A percentile compares a stretch with the other conserved stretches of the same genome.
Conservation (phyloP, 2,888 invertebrate species). For the Cerceris rybyensis region DNA sequence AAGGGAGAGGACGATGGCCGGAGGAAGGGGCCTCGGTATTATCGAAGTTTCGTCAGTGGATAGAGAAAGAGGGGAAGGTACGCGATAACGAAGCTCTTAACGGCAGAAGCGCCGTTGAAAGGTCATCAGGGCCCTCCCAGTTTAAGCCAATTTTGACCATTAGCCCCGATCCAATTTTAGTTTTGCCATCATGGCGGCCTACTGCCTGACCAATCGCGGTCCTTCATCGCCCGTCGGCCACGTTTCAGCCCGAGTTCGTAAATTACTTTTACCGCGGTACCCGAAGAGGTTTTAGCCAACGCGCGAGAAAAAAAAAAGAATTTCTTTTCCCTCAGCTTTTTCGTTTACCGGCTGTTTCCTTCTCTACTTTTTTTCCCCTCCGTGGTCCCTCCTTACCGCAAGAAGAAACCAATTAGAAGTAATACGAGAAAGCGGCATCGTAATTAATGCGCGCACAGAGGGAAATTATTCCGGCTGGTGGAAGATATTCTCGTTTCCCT, state of each 20-base stretch:
- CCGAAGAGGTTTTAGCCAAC: slow-evolving; percentile 43
- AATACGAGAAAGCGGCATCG: background rate
- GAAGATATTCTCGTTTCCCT: background rate
- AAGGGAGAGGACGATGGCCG: too few species aligned
- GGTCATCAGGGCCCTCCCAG: slow-evolving; percentile 66
- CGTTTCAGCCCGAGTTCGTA: slow-evolving; percentile 46
- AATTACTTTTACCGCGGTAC: slow-evolving; percentile 59
- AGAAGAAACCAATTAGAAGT: slow-evolving; percentile 16
- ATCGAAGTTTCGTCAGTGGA: slow-evolving; percentile 69
- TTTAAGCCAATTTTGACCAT: slow-evolving; percentile 74
- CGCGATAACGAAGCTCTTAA: slow-evolving; percentile 69
- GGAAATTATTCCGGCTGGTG: slow-evolving; percentile 1
- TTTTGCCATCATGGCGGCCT: slow-evolving; percentile 68
- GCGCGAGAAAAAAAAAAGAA: slow-evolving; percentile 24
- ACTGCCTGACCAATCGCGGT: slow-evolving; percentile 65
- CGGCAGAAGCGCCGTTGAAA: slow-evolving; percentile 62
- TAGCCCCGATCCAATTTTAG: slow-evolving; percentile 72
- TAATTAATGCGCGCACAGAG: slow-evolving; percentile 2
- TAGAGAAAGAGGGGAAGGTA: slow-evolving; percentile 41
- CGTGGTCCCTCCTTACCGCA: background rate
- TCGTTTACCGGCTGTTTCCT: background rate
- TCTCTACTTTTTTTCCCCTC: background rate
- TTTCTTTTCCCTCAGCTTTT: slow-evolving; percentile 15
- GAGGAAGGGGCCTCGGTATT: slow-evolving; percentile 50
- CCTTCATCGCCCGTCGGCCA: slow-evolving; percentile 52